Percentiles rank a stretch among this genome's conserved stretches.
Evolutionary conservation across 2,797 vertebrate species (phyloP).

Genomic region (Scomberomorus guttatus): DNA sequence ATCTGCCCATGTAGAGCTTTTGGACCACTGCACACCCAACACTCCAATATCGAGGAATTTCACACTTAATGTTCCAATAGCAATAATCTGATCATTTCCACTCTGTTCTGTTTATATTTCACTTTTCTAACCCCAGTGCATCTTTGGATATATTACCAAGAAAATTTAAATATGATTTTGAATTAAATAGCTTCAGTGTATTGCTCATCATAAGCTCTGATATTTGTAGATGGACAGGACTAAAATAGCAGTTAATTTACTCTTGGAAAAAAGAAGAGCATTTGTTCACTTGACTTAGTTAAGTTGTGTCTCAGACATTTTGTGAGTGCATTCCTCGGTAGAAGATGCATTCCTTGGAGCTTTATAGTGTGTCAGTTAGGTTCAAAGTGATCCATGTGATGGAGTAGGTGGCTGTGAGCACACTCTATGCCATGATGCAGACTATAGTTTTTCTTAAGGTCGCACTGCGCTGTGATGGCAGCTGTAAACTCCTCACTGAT

Average conservation of each 20-base stretch:
- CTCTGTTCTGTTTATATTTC: conserved; percentile 1
- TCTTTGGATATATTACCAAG: not conserved
- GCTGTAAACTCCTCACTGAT: conserved; percentile 24
- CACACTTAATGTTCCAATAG: conserved; percentile 28
- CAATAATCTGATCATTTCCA: conserved; percentile 29
- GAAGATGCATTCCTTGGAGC: conserved; percentile 69
- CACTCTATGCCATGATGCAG: conserved; percentile 51
- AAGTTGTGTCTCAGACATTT: conserved; percentile 65
- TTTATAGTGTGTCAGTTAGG: conserved; percentile 69
- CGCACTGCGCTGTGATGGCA: conserved; percentile 46
- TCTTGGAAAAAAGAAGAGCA: conserved; percentile 39
- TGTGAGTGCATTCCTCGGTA: conserved; percentile 69
- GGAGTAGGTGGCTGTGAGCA: conserved; percentile 71
- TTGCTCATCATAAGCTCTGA: not conserved
- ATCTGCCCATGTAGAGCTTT: conserved; percentile 33
- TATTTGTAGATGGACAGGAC: conserved; percentile 27
- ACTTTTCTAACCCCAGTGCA: not conserved
- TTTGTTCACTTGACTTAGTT: conserved; percentile 55
- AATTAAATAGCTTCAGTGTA: conserved; percentile 1
- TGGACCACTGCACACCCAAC: conserved; percentile 35
- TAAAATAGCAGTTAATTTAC: conserved; percentile 40
- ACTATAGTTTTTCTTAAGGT: conserved; percentile 37
- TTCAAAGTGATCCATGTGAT: conserved; percentile 73
- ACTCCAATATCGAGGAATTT: conserved; percentile 21
- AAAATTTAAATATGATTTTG: not conserved